Evolutionary conservation across 2,888 invertebrate species (phyloP).

Genomic region (Cataglyphis livida): DNA sequence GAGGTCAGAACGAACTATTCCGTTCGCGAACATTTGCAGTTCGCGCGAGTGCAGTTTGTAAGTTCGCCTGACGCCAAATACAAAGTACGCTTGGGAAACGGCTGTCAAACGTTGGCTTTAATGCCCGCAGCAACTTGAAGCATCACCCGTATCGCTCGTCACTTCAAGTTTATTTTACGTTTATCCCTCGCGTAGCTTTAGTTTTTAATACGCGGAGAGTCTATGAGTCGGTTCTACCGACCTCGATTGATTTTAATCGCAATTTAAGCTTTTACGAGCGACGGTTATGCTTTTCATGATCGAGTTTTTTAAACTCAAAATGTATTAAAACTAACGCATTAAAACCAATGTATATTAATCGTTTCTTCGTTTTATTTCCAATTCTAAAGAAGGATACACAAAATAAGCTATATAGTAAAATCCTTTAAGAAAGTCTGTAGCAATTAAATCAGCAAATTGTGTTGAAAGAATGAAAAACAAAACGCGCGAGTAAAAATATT

Average conservation of each 20-base stretch:
- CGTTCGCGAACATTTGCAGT: slow-evolving; percentile 30
- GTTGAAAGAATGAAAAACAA: slow-evolving; percentile 31
- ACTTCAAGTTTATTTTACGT: slow-evolving; percentile 36
- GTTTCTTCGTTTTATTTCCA: neutral
- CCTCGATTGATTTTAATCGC: slow-evolving; percentile 18
- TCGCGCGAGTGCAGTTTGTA: slow-evolving; percentile 19
- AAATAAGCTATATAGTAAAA: neutral
- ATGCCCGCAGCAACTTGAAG: slow-evolving; percentile 14
- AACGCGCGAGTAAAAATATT: slow-evolving; percentile 36
- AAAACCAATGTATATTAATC: neutral
- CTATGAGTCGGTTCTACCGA: slow-evolving; percentile 11
- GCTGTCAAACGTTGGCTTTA: slow-evolving; percentile 38
- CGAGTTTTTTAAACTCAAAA: neutral
- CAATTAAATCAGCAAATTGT: neutral
- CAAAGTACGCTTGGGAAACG: slow-evolving; percentile 18
- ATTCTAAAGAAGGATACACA: neutral
- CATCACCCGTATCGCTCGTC: neutral
- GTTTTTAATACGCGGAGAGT: slow-evolving; percentile 35
- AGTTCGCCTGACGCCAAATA: slow-evolving; percentile 31
- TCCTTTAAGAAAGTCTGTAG: neutral
- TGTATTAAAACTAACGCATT: neutral
- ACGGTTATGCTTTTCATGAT: slow-evolving; percentile 8
- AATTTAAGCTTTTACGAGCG: slow-evolving; percentile 5
- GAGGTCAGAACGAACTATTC: slow-evolving; percentile 37
- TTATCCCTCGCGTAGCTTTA: slow-evolving; percentile 8